phyloP scores from a whole-genome alignment of 2,888 invertebrate species.

The Macrophya annulata region DNA sequence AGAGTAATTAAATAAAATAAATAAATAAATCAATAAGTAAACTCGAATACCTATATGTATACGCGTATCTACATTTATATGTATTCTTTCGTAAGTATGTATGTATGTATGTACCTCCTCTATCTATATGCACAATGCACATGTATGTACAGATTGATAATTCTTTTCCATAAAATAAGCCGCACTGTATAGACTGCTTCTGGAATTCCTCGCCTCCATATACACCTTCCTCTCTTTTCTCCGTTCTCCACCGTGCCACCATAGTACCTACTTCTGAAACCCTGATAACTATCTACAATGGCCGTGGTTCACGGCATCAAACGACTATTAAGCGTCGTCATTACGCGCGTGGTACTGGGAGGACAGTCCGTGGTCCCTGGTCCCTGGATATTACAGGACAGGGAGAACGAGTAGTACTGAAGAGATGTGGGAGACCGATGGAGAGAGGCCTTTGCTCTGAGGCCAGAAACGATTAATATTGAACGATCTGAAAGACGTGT shows the following conservation, averaged over 20 bases:
- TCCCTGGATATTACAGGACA: conserved; percentile 47
- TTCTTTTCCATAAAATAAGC: conserved; percentile 49
- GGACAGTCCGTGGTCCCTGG: conserved; percentile 57
- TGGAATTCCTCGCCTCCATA: conserved; percentile 49
- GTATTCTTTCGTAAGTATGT: neutral
- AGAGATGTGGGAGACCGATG: conserved; percentile 59
- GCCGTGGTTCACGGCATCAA: conserved; percentile 57
- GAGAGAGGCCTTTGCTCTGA: conserved; percentile 65
- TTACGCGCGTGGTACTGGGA: conserved; percentile 58
- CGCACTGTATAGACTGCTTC: conserved; percentile 30
- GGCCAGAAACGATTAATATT: conserved; percentile 75
- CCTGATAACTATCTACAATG: conserved; percentile 57
- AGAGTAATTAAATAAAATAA: neutral
- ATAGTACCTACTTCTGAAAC: conserved; percentile 36
- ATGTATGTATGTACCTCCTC: too few species aligned
- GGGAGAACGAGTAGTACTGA: conserved; percentile 3
- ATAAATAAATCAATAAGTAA: neutral
- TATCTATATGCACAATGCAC: conserved; percentile 11
- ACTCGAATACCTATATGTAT: neutral
- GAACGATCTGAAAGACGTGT: conserved; percentile 70
- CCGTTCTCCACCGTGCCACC: conserved; percentile 28
- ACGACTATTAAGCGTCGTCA: conserved; percentile 57
- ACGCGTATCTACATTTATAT: conserved; percentile 8
- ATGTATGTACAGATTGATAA: conserved; percentile 35
- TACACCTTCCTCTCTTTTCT: conserved; percentile 9